Conservation (phyloP, 2,797 vertebrate species). For the Clarias platycephalus region DNA sequence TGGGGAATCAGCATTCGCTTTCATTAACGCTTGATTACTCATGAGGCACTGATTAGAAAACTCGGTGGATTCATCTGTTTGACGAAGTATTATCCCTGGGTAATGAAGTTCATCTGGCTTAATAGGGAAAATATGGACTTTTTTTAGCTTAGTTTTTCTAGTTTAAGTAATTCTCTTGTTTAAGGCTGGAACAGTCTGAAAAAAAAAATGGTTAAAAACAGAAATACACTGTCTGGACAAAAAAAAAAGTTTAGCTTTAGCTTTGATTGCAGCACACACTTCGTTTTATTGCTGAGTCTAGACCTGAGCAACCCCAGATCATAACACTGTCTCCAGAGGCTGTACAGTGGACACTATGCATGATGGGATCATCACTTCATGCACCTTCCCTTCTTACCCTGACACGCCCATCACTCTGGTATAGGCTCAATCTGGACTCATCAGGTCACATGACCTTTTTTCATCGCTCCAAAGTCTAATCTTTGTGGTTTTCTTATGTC, state of each 20-base stretch:
- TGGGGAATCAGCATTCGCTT: slow-evolving; percentile 22
- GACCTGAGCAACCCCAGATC: too few relatives aligned
- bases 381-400: too few relatives aligned
- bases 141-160: neutral
- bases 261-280: too few relatives aligned
- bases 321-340: too few relatives aligned
- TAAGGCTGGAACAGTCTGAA: neutral
- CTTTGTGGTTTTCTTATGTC: too few relatives aligned
- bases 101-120: neutral
- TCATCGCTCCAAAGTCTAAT: too few relatives aligned
- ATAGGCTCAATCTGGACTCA: too few relatives aligned
- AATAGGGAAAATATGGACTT: neutral
- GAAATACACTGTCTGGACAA: neutral
- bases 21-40: slow-evolving; percentile 40
- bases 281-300: too few relatives aligned
- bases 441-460: too few relatives aligned
- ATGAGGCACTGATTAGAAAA: slow-evolving; percentile 24
- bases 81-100: slow-evolving; percentile 15
- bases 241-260: neutral
- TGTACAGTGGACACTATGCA: too few relatives aligned
- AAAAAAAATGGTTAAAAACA: neutral
- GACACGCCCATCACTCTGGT: too few relatives aligned
- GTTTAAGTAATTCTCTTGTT: neutral
- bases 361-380: too few relatives aligned
- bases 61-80: neutral